Evolutionary conservation across 2,797 vertebrate genomes (phyloP), one percentile per base, ranked within the genome.

Genomic region (Leucoraja ocellata): DNA sequence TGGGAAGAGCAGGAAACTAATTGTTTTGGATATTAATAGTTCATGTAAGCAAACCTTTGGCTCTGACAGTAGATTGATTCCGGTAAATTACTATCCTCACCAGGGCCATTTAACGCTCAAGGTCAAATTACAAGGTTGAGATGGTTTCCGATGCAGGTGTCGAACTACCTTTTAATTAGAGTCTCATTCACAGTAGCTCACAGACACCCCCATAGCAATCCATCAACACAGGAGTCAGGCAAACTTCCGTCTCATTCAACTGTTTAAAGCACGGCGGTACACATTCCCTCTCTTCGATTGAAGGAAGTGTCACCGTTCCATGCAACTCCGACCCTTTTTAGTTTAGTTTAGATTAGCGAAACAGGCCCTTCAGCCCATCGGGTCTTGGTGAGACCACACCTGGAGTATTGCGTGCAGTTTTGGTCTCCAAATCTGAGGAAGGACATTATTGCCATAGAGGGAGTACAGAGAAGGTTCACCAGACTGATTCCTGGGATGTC

Each of bases 21-120:
- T 92, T 92, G 71, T 28, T 14, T n/a, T 92, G 90, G 90, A 46
- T 92, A 92, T 92, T 92, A 92, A 92, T 92, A 92, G 90, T 16
- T 23, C 36, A 92, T 46, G 25, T 58, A 54, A 76, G 90, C 10
- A 28, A 10, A 68, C 61, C 7, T 28, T 58, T 76, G 39, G 71
- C 36, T 39, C 58, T 58, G n/a, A 88, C 71, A 92, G 39, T 32
- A 39, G 71, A 92, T 92, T 92, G 71, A 92, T 54, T 54, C 25
- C 71, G 58, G 73, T 76, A 92, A 88, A 92, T 92, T 92, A 92
- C 71, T 76, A 92, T 58, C 25, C 71, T n/a, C 46, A 11, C 46
- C n/a, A 76, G 25, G 3, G 21, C 25, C 8, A 73, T 28, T 92
- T 92, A 39, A 92, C 90, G 73, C 16, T 92, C 71, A 88, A 68